Base-by-base conservation (phyloP, 2,888 invertebrate genomes). In the Dryobotodes eremita region DNA sequence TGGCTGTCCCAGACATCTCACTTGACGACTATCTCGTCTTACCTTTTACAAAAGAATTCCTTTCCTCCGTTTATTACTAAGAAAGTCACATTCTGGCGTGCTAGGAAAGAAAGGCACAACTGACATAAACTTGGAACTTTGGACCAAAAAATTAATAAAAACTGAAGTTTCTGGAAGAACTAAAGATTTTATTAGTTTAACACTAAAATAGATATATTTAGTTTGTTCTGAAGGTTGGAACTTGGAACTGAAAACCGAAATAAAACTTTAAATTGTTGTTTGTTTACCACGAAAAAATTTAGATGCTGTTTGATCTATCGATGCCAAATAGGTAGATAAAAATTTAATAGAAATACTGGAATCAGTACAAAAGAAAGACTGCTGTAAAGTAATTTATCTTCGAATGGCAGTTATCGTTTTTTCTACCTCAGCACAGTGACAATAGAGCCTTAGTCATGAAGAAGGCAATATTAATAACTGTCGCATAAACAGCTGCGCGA, bases 381-480 rank as follows among this genome's bases (percentile, higher is more conserved):
- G 5, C 23, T 17, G 17, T 4, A 17, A 42, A 5, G 5, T 7
- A 0, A 4, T 20, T 53, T 15, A 78, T 78, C 15, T 15, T n/a
- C 2, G 0, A n/a, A 31, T 36, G n/a, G 5, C 13, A 36, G n/a
- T 75, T 73, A 79, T 42, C 0, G 23, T 48, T 23, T 0, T 59
- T 66, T 66, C 23, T 36, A 20, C 17, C 17, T 23, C 59, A 65
- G 46, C 6, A 48, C 1, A 0, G 26, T 17, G 6, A 23, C 36
- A 57, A 11, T 48, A n/a, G 62, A 42, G 50, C 80, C 69, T 20
- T 10, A 68, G 61, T 50, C 80, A 65, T 42, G 57, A 86, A 79
- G 61, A 64, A 71, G 71, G 71, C 69, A 70, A 69, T 84, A 89
- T 89, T 90, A 92, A 88, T 90, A 89, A 83, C 86, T 87, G 89